phyloP scores from a whole-genome alignment of 2,888 invertebrate genomes.

The Pogonocherus hispidulus region DNA sequence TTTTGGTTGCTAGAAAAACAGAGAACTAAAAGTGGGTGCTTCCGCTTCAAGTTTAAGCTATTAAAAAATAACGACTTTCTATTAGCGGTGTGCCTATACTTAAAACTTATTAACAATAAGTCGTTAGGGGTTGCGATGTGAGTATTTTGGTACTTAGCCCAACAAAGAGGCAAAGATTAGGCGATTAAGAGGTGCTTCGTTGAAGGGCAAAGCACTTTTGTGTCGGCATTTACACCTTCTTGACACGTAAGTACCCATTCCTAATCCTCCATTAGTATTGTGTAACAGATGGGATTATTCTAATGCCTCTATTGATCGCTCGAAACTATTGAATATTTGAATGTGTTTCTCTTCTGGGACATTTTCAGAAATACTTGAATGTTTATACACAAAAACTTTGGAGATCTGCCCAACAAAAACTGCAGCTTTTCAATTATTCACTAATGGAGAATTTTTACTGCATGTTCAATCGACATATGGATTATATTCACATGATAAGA shows the following conservation, averaged over 20 bases:
- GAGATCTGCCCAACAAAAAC: too few relatives aligned
- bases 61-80: too few relatives aligned
- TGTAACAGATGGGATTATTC: conserved; percentile 49
- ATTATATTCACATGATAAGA: too few relatives aligned
- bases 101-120: conserved; percentile 3
- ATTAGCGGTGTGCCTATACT: neutral
- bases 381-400: too few relatives aligned
- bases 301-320: conserved; percentile 18
- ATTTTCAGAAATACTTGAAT: too few relatives aligned
- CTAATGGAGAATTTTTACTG: too few relatives aligned
- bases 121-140: neutral
- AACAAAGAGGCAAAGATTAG: conserved; percentile 41
- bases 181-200: conserved; percentile 48
- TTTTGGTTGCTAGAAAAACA: too few relatives aligned
- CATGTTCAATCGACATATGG: too few relatives aligned
- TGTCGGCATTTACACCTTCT: conserved; percentile 50
- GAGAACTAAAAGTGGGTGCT: too few relatives aligned
- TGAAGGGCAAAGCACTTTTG: conserved; percentile 48
- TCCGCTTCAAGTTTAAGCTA: too few relatives aligned
- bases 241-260: conserved; percentile 31
- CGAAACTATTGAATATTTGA: neutral
- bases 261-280: conserved; percentile 45
- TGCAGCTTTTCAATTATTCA: too few relatives aligned
- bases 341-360: neutral
- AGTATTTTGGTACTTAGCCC: conserved; percentile 9